Evolutionary conservation across 1,140 invertebrate genomes (phyloP).

Genomic region (Scaptomyza graminum): DNA sequence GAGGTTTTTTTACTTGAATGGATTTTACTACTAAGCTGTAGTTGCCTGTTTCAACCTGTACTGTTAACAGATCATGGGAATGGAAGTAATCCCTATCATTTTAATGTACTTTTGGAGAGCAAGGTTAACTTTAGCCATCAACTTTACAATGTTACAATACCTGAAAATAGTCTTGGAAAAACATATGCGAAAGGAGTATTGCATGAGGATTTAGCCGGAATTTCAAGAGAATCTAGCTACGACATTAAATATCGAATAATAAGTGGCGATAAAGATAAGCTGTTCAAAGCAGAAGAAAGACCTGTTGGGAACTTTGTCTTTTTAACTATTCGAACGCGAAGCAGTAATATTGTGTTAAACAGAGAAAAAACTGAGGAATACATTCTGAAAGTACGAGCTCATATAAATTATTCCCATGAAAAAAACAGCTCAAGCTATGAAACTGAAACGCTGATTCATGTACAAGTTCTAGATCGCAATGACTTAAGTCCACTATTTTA

Average conservation of each 20-base stretch:
- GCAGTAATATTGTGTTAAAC: slow-evolving; percentile 94
- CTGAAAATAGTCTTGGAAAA: slow-evolving; percentile 95
- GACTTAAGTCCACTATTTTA: slow-evolving; percentile 97
- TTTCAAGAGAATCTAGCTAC: slow-evolving; percentile 84
- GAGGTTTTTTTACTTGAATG: slow-evolving; percentile 52
- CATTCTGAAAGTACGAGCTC: slow-evolving; percentile 91
- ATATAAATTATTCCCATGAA: slow-evolving; percentile 79
- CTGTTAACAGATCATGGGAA: slow-evolving; percentile 46
- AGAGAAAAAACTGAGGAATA: slow-evolving; percentile 94
- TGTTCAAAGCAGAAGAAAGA: slow-evolving; percentile 96
- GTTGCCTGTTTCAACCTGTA: slow-evolving; percentile 48
- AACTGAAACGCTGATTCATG: slow-evolving; percentile 89
- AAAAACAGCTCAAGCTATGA: slow-evolving; percentile 87
- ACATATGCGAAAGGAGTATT: slow-evolving; percentile 87
- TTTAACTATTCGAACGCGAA: slow-evolving; percentile 93
- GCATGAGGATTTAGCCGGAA: slow-evolving; percentile 85
- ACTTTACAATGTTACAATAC: slow-evolving; percentile 95
- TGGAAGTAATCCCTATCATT: slow-evolving; percentile 19
- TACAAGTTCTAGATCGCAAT: slow-evolving; percentile 94
- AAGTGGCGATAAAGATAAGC: slow-evolving; percentile 92
- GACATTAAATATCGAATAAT: slow-evolving; percentile 93
- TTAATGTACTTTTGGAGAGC: slow-evolving; percentile 24
- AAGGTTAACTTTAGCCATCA: slow-evolving; percentile 87
- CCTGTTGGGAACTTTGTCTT: slow-evolving; percentile 97
- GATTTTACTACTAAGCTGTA: slow-evolving; percentile 54